phyloP scores from a whole-genome alignment of 2,888 invertebrate species.

The Octodonta nipae region DNA sequence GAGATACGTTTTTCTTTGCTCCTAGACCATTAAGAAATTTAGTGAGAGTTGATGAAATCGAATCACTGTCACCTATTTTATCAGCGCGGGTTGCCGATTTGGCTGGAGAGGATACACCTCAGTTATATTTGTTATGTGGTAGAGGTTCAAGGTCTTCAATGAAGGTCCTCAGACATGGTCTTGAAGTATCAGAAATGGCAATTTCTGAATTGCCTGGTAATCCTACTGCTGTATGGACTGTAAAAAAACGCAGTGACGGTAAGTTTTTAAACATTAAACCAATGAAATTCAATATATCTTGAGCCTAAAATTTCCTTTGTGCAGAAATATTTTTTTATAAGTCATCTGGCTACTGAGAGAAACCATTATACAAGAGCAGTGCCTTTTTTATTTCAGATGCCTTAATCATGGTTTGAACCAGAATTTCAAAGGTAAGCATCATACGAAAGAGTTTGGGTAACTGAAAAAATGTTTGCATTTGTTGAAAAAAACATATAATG shows the following conservation, averaged over 20 bases:
- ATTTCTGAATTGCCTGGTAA: slow-evolving; percentile 98
- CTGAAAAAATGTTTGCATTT: no score
- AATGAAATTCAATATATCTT: no score
- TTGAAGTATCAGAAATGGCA: slow-evolving; percentile 99
- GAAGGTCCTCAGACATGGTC: slow-evolving; percentile 85
- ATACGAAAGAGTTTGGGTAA: no score
- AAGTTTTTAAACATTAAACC: no score
- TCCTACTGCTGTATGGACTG: slow-evolving; percentile 99
- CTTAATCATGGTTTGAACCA: no score
- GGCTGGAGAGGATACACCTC: slow-evolving; percentile 97
- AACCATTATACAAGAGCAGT: no score
- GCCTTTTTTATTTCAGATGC: no score
- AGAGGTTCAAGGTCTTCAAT: slow-evolving; percentile 88
- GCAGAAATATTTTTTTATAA: no score
- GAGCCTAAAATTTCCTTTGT: no score
- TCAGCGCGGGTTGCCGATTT: slow-evolving; percentile 73
- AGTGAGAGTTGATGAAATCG: slow-evolving; percentile 91
- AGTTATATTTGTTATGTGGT: slow-evolving; percentile 91
- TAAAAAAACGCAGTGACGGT: slow-evolving; percentile 92
- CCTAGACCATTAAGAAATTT: slow-evolving; percentile 86
- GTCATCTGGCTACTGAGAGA: no score
- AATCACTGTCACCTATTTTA: slow-evolving; percentile 86
- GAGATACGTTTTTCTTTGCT: slow-evolving; percentile 97
- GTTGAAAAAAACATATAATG: no score
- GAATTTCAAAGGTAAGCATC: no score